Base-by-base conservation (phyloP, 1,140 invertebrate species). In the Drosophila bipectinata region DNA sequence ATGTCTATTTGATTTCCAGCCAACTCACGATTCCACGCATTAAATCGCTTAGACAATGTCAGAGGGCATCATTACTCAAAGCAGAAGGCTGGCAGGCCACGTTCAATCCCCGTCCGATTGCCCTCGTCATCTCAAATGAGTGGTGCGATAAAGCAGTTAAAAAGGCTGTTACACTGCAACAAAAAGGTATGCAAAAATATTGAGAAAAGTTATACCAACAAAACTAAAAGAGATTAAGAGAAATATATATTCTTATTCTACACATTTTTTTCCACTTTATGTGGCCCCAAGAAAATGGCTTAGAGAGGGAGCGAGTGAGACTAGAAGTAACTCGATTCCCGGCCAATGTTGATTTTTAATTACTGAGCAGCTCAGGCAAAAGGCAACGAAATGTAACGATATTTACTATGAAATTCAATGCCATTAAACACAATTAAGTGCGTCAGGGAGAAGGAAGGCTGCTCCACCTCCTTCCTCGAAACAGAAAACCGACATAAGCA, bases 1-100 rank as follows among this genome's bases (percentile, higher is more conserved):
- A 57, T 49, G 66, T 54, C 64, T 76, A 83, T 83, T 88, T 76
- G 83, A 83, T 89, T 88, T 88, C 64, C 41, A 69, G 83, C 76
- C 58, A 73, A 83, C 79, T 88, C 83, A 88, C 62, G 83, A 77
- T 79, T 71, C 68, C 84, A 88, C 83, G 83, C 83, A 87, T 87
- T 79, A 88, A 87, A 87, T 67, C 77, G 79, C 79, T 88, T 88
- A 88, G 84, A 88, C 83, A 88, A 88, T 88, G 82, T 88, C 83
- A 83, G 83, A 82, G 69, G 79, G 67, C 79, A 88, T 88, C 83
- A 88, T 88, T 88, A 88, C 81, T 88, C 79, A 88, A 68, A 15
- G 18, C 32, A 21, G 61, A 47, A 68, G 79, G 75, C 55, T 78
- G 79, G 75, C 75, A 57, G 52, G 44, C 45, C 68, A 52, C 57